Evolutionary conservation across 2,797 vertebrate genomes (phyloP).

Genomic region (Rousettus madagascariensis): DNA sequence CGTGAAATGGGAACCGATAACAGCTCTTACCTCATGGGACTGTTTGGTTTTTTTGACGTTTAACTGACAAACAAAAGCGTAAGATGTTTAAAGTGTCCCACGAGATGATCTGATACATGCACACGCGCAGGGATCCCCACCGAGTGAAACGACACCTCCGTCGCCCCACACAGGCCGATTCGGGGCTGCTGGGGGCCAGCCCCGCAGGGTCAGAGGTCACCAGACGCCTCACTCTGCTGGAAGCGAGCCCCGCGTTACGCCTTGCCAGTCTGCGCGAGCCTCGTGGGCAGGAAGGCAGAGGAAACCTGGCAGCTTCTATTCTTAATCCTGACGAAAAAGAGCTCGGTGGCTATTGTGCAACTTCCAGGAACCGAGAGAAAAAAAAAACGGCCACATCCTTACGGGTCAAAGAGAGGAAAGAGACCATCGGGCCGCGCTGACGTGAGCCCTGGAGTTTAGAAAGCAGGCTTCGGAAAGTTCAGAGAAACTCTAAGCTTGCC

Average conservation of each 20-base stretch:
- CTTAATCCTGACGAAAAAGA: conserved; percentile 40
- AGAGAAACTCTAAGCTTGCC: neutral
- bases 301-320: conserved; percentile 32
- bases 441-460: neutral
- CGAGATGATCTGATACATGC: neutral
- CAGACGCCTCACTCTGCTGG: neutral
- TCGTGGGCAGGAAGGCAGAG: neutral
- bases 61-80: neutral
- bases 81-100: neutral
- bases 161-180: neutral
- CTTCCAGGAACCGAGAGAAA: conserved; percentile 58
- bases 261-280: neutral
- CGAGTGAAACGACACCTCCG: neutral
- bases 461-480: neutral
- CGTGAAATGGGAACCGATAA: neutral
- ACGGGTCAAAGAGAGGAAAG: neutral
- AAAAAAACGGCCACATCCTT: neutral
- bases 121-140: neutral
- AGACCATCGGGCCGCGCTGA: neutral
- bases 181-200: neutral
- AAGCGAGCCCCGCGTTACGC: neutral
- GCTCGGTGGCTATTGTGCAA: neutral
- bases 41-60: no score
- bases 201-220: neutral
- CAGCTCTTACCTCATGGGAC: neutral